Percentiles rank a stretch among this genome's conserved stretches.
Evolutionary conservation across 1,140 invertebrate species (phyloP).

Genomic region (Gryllus bimaculatus): DNA sequence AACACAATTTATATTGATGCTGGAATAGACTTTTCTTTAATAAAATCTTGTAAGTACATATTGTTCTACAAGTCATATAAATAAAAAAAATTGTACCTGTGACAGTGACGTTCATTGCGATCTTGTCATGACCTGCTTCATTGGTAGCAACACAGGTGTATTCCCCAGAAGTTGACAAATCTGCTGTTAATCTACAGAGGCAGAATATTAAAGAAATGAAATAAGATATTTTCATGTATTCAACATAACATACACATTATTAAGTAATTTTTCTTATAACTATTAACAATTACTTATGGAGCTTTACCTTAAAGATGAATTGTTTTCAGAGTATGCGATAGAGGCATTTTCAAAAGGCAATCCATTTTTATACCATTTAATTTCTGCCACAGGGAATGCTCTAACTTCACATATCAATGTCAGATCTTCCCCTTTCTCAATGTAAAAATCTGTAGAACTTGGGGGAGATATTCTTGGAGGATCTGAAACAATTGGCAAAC

Average conservation of each 20-base stretch:
- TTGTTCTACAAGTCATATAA: neutral
- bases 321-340: neutral
- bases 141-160: neutral
- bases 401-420: neutral
- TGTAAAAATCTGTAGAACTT: neutral
- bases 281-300: neutral
- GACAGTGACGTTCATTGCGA: neutral
- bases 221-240: neutral
- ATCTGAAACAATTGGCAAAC: neutral
- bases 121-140: neutral
- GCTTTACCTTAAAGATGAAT: neutral
- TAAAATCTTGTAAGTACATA: neutral
- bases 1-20: too few species aligned
- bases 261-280: neutral
- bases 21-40: too few species aligned
- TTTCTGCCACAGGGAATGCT: neutral
- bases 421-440: neutral
- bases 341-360: neutral
- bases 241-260: too few species aligned
- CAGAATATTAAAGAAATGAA: neutral
- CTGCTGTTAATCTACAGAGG: neutral
- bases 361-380: neutral
- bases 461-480: neutral
- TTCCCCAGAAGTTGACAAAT: neutral
- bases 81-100: neutral